Conservation (phyloP, 37 sponge, comb jelly and placozoan genomes). For the Bolinopsis microptera region DNA sequence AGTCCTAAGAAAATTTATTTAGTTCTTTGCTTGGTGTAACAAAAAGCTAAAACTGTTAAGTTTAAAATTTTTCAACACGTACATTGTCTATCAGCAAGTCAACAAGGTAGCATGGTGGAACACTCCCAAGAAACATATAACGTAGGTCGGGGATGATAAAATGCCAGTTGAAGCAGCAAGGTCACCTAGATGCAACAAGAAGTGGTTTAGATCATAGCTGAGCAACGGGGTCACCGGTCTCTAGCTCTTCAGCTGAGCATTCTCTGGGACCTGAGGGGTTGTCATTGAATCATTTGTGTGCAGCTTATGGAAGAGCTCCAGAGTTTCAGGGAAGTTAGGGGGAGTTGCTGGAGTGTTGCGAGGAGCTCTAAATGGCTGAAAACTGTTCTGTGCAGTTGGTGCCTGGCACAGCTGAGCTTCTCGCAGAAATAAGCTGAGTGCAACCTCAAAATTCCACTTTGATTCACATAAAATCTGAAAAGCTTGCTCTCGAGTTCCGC, state of each 20-base stretch:
- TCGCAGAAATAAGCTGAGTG: conserved; percentile 10
- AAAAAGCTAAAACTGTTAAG: not conserved
- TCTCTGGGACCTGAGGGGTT: conserved; percentile 38
- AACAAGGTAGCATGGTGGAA: not conserved
- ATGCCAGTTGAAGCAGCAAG: conserved; percentile 10
- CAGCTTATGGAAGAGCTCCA: conserved; percentile 42
- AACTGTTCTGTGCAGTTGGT: conserved; percentile 14
- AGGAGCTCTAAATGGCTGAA: conserved; percentile 53
- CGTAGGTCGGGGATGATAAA: not conserved
- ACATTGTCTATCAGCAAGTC: not conserved
- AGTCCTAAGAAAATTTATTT: not conserved
- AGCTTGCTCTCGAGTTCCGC: conserved; percentile 34
- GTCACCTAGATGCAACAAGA: conserved; percentile 2
- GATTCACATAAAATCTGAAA: not conserved
- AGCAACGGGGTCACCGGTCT: not conserved
- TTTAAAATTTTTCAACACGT: not conserved
- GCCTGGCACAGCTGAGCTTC: not conserved
- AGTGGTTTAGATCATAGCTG: not conserved
- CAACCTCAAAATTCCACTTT: conserved; percentile 49
- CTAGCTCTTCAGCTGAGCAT: conserved; percentile 23
- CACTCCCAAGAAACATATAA: conserved; percentile 19
- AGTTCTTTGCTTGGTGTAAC: not conserved
- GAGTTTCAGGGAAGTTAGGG: conserved; percentile 49
- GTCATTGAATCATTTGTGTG: not conserved
- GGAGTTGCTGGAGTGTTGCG: conserved; percentile 33